Evolutionary conservation across 2,888 invertebrate genomes (phyloP), one percentile per base, ranked within the genome.

Genomic region (Itoplectis maculator): DNA sequence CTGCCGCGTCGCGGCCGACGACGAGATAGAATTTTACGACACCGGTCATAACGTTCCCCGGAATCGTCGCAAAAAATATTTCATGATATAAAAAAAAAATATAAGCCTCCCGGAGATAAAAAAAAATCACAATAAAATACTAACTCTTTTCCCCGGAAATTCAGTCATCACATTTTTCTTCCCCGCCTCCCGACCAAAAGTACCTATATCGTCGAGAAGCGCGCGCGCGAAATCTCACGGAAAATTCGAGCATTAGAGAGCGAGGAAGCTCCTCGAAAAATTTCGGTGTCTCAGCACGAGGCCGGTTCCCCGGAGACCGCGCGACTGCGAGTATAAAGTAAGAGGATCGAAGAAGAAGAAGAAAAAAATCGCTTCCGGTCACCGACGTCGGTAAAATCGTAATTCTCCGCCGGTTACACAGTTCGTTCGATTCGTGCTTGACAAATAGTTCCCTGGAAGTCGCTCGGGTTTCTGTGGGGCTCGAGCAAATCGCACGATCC

Each of bases 201-300:
- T n/a, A n/a, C n/a, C n/a, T n/a, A n/a, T 29, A 29, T 29, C 5
- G 29, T 29, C 29, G 29, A 29, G 29, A 29, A 29, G 29, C 29
- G 29, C 29, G 5, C 29, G 5, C 5, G n/a, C 29, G 29, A 29
- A 5, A 5, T 29, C 29, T 3, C 29, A 2, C 29, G 5, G 29
- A 45, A 42, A 54, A 69, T 70, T 80, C 63, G 63, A 45, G 56
- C 37, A 73, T 74, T 54, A 42, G 69, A 35, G 15, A 3, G 2
- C 8, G n/a, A 54, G 56, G 66, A 73, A 68, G 49, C 18, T 42
- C 69, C n/a, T 80, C 69, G 51, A 75, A 56, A 49, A 70, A 56
- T 80, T 80, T 75, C 47, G 80, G 69, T 65, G 80, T 80, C 75
- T 75, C 80, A 80, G 80, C 80, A 79, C 3, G 61, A n/a, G 49